A percentile compares a stretch with the other conserved stretches of the same genome.
Conservation (phyloP, 1,140 invertebrate species). For the Hestina assimilis region DNA sequence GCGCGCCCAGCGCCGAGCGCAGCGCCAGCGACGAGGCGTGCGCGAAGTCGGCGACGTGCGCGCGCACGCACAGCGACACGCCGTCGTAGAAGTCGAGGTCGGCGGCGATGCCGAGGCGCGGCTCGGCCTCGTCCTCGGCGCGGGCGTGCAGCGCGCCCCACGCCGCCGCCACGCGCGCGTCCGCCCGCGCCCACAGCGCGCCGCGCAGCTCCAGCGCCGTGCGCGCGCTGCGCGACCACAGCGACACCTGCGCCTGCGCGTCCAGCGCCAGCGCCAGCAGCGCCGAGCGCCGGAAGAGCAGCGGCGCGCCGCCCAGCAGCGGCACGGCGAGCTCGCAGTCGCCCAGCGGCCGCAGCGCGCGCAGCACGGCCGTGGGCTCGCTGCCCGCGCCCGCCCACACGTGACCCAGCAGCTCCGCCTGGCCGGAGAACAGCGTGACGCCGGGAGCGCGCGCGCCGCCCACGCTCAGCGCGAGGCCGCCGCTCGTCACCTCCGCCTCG, state of each 20-base stretch:
- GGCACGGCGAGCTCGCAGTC: conserved; percentile 6
- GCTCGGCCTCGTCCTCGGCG: conserved; percentile 20
- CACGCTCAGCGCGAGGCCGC: conserved; percentile 39
- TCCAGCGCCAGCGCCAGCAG: conserved; percentile 36
- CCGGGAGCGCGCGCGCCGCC: neutral
- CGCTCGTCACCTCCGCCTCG: conserved; percentile 22
- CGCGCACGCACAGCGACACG: conserved; percentile 42
- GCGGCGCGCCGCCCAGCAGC: conserved; percentile 33
- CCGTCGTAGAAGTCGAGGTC: conserved; percentile 48
- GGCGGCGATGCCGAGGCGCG: conserved; percentile 34
- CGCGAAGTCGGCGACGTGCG: conserved; percentile 15
- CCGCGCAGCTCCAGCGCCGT: conserved; percentile 30
- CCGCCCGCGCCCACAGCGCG: conserved; percentile 26
- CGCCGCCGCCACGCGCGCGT: conserved; percentile 13
- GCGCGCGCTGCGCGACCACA: conserved; percentile 46
- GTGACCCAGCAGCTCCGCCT: conserved; percentile 51
- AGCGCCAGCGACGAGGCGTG: conserved; percentile 16
- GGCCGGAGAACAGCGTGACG: neutral
- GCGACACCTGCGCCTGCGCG: conserved; percentile 41
- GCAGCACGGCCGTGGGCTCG: conserved; percentile 42
- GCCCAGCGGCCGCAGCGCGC: conserved; percentile 32
- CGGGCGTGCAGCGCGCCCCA: conserved; percentile 18
- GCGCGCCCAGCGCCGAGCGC: conserved; percentile 19
- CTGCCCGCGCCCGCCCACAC: conserved; percentile 53
- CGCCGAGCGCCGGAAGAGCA: conserved; percentile 18